Evolutionary conservation across 2,888 invertebrate genomes (phyloP).

Genomic region (Chromoteleia sp.): DNA sequence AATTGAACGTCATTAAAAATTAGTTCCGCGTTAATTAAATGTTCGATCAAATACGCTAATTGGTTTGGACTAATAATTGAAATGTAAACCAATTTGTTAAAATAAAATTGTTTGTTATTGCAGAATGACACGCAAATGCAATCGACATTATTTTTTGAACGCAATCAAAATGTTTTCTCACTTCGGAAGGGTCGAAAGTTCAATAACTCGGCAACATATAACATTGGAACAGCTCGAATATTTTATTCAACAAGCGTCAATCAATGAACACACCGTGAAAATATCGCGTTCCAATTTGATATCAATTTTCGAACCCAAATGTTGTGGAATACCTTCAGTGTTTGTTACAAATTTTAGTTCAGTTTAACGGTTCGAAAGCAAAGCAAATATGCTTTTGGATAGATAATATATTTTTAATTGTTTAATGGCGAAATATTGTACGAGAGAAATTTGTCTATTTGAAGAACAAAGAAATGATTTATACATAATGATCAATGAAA

Average conservation of each 20-base stretch:
- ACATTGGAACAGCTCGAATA: neutral
- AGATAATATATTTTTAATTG: no score
- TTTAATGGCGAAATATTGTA: no score
- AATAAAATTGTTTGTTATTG: neutral
- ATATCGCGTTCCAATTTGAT: neutral
- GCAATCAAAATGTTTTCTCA: constrained; percentile 18
- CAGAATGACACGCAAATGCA: neutral
- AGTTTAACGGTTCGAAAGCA: no score
- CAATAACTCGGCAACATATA: constrained; percentile 3
- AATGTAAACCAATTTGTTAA: constrained; percentile 17
- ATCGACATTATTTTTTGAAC: constrained; percentile 1
- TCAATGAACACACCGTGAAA: constrained; percentile 1
- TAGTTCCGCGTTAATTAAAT: constrained; percentile 12
- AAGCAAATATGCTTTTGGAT: no score
- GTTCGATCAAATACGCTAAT: neutral
- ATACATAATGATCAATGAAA: no score
- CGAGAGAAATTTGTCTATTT: no score
- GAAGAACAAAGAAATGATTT: no score
- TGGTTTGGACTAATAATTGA: constrained; percentile 15
- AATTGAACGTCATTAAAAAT: constrained; percentile 16
- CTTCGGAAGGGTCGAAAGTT: neutral
- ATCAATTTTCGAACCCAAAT: neutral
- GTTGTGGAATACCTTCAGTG: neutral
- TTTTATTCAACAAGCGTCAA: constrained; percentile 21
- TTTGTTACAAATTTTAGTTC: no score